phyloP scores from a whole-genome alignment of 37 sponge, comb jelly and placozoan genomes.

The Aphrocallistes beatrix region DNA sequence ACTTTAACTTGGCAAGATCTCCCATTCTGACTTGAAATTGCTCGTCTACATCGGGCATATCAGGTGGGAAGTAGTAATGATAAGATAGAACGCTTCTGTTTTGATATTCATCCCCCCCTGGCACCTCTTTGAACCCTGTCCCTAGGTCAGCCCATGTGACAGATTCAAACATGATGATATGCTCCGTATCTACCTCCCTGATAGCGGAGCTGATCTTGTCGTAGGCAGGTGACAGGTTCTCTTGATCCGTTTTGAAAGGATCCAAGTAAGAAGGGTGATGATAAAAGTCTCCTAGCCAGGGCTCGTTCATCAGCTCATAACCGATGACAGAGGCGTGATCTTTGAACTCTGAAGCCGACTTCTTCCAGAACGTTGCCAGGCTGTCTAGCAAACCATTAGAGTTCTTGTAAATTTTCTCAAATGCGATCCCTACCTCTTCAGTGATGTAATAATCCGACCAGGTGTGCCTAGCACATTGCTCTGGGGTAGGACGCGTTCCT shows the following conservation, averaged over 20 bases:
- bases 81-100: constrained; percentile 77
- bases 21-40: constrained; percentile 29
- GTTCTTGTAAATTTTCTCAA: constrained; percentile 67
- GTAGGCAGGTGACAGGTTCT: constrained; percentile 57
- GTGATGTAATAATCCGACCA: constrained; percentile 57
- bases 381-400: constrained; percentile 53
- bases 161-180: constrained; percentile 66
- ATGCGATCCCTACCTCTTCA: constrained; percentile 44
- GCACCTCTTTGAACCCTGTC: constrained; percentile 65
- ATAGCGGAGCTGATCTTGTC: constrained; percentile 54
- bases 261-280: constrained; percentile 34
- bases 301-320: constrained; percentile 88
- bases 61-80: constrained; percentile 71
- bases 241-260: constrained; percentile 49
- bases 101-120: constrained; percentile 51
- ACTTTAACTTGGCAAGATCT: constrained; percentile 47
- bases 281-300: constrained; percentile 76
- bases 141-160: constrained; percentile 63
- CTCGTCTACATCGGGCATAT: constrained; percentile 25
- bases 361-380: constrained; percentile 56
- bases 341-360: constrained; percentile 53
- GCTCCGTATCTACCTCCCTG: constrained; percentile 40
- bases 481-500: constrained; percentile 14
- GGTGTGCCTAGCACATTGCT: constrained; percentile 44
- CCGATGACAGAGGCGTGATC: constrained; percentile 50